Evolutionary conservation across 2,888 invertebrate species (phyloP).

Genomic region (Cosmopolites sordidus): DNA sequence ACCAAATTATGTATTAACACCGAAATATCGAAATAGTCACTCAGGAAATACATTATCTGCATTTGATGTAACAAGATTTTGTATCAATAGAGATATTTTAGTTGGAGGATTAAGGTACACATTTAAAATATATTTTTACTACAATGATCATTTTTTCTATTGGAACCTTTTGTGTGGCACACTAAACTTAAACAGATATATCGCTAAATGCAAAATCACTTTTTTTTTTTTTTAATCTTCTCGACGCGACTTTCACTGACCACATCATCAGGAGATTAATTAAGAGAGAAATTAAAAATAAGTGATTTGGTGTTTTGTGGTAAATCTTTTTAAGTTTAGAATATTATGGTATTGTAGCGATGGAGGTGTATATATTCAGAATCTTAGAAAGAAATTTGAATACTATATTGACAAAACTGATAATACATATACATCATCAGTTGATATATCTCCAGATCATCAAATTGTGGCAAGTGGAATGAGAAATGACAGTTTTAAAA

Average conservation of each 20-base stretch:
- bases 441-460: slow-evolving; percentile 44
- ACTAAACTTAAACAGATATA: no score
- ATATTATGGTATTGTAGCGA: slow-evolving; percentile 13
- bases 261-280: no score
- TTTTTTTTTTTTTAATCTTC: slow-evolving; percentile 6
- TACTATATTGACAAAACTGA: slow-evolving; percentile 30
- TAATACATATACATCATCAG: slow-evolving; percentile 46
- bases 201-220: no score
- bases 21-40: slow-evolving; percentile 21
- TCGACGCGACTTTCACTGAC: no score
- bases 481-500: slow-evolving; percentile 47
- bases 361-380: slow-evolving; percentile 26
- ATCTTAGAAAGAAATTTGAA: slow-evolving; percentile 15
- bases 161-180: no score
- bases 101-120: slow-evolving; percentile 50
- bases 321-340: neutral
- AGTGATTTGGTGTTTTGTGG: neutral
- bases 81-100: slow-evolving; percentile 44
- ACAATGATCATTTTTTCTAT: slow-evolving; percentile 10
- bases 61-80: slow-evolving; percentile 50
- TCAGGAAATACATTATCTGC: slow-evolving; percentile 31
- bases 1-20: slow-evolving; percentile 23
- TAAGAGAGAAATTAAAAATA: no score
- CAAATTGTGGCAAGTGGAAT: slow-evolving; percentile 48
- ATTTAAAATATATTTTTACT: no score